phyloP scores from a whole-genome alignment of 2,113 vertebrate genomes.

The Xiphophorus hellerii region DNA sequence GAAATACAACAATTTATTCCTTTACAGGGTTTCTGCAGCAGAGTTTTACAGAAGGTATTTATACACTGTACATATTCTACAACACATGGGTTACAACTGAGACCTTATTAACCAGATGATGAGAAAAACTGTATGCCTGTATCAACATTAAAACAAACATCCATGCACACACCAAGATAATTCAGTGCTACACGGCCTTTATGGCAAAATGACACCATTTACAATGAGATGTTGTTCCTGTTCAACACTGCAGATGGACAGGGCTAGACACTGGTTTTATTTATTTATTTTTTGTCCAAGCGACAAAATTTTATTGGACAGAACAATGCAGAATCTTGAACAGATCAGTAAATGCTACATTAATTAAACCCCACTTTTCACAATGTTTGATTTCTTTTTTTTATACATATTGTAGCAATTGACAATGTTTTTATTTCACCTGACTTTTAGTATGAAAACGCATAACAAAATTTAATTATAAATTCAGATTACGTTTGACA shows the following conservation, averaged over 20 bases:
- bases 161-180: not conserved
- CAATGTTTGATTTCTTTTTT: too few relatives aligned
- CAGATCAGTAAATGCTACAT: too few relatives aligned
- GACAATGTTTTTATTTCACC: too few relatives aligned
- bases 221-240: not conserved
- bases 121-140: not conserved
- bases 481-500: too few relatives aligned
- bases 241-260: not conserved
- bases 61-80: not conserved
- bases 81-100: not conserved
- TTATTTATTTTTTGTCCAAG: too few relatives aligned
- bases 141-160: too few relatives aligned
- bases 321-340: too few relatives aligned
- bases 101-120: not conserved
- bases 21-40: not conserved
- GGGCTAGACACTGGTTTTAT: not conserved
- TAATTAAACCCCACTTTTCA: too few relatives aligned
- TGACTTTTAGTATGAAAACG: too few relatives aligned
- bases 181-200: not conserved
- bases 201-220: not conserved
- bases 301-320: too few relatives aligned
- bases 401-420: too few relatives aligned
- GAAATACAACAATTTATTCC: constrained; percentile 1
- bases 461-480: too few relatives aligned
- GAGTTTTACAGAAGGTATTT: not conserved